Evolutionary conservation across 2,113 vertebrate genomes (phyloP), one percentile per base, ranked within the genome.

Genomic region (Nothocercus nigrocapillus): DNA sequence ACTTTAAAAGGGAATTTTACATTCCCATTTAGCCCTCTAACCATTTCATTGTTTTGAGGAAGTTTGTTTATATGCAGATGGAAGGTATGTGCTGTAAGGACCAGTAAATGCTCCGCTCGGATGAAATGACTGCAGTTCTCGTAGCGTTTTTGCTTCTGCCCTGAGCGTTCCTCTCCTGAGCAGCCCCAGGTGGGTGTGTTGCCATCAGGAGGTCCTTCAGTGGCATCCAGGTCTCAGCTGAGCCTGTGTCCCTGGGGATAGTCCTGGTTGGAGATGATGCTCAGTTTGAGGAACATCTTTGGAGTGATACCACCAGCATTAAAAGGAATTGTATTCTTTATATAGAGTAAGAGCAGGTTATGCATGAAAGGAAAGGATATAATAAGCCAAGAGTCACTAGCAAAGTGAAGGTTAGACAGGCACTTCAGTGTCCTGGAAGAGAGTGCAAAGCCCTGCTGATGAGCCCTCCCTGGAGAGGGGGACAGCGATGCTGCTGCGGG

Each of bases 221-320:
- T 40, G 67, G 81, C 13, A 15, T 51, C 45, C 82, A 92, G 73
- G 15, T 40, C n/a, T 11, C 64, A 68, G 24, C 36, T 38, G 30
- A 89, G 14, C 13, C 77, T 45, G 1, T 56, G 66, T 56, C 58
- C 7, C 42, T 66, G 53, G 38, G 24, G 8, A 18, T 51, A 27
- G 6, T 36, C 68, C 15, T 36, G 32, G 32, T 18, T 24, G 24
- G 51, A 54, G 64, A 62, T 36, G 30, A 44, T 13, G 38, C 40
- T 61, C 62, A 30, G 32, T 19, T 15, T 83, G 72, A 54, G 54
- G 49, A 83, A 20, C 0, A 0, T 32, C 10, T 59, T 62, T 73
- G 67, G 36, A 63, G 32, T 3, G 18, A 15, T 40, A 63, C 9
- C 42, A 18, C 12, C 14, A 25, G 5, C n/a, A 7, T 1, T 75